phyloP scores from a whole-genome alignment of 2,888 invertebrate species.

The Cataglyphis rosenhaueri region DNA sequence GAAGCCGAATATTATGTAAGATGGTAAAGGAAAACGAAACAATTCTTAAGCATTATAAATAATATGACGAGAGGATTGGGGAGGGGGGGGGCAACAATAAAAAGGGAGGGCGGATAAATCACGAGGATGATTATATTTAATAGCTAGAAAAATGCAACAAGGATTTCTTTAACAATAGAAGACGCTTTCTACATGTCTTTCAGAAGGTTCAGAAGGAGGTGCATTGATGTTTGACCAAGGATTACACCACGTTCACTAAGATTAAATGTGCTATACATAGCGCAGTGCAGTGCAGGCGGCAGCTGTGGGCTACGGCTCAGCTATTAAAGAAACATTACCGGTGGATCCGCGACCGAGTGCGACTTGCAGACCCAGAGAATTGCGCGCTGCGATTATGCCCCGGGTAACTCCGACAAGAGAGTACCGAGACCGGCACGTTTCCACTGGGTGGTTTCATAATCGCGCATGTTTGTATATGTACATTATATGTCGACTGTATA shows the following conservation, averaged over 20 bases:
- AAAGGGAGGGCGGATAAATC: background rate
- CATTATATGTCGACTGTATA: constrained; percentile 83
- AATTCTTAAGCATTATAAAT: background rate
- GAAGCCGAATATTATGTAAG: background rate
- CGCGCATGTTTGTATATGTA: constrained; percentile 84
- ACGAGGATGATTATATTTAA: background rate
- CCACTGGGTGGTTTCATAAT: constrained; percentile 69
- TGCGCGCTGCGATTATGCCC: constrained; percentile 66
- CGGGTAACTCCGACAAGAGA: constrained; percentile 62
- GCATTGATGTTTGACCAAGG: constrained; percentile 69
- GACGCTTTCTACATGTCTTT: background rate
- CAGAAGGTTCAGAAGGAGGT: background rate
- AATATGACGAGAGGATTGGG: background rate
- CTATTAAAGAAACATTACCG: constrained; percentile 79
- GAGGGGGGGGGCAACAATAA: background rate
- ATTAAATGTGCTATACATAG: constrained; percentile 84
- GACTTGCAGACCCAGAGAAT: constrained; percentile 78
- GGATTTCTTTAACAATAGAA: background rate
- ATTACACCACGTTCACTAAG: constrained; percentile 80
- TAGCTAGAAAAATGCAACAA: background rate
- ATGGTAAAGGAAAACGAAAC: background rate
- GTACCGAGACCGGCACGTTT: constrained; percentile 63
- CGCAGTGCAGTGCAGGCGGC: constrained; percentile 85
- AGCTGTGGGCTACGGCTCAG: constrained; percentile 85
- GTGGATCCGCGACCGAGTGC: constrained; percentile 78